phyloP scores from a whole-genome alignment of 2,113 vertebrate species.

The Seriola rivoliana region DNA sequence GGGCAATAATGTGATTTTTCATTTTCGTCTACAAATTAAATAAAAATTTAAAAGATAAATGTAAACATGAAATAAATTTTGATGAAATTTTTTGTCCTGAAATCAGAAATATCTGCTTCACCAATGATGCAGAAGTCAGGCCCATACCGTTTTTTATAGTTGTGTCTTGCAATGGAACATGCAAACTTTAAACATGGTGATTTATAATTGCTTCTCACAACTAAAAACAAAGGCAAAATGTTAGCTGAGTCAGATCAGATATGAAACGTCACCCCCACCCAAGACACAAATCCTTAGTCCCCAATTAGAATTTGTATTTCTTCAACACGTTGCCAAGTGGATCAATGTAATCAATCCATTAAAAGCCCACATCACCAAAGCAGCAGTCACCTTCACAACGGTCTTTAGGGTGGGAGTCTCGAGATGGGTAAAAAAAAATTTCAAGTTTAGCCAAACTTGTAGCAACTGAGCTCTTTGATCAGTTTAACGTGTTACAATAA shows the following conservation, averaged over 20 bases:
- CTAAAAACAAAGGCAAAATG: not conserved
- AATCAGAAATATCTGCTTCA: not conserved
- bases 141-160: not conserved
- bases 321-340: not conserved
- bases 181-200: not conserved
- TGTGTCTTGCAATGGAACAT: not conserved
- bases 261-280: not conserved
- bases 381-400: not conserved
- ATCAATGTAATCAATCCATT: not conserved
- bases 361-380: not conserved
- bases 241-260: not conserved
- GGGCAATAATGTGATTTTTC: not conserved
- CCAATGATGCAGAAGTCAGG: not conserved
- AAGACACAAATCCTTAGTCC: not conserved
- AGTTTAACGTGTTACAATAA: slow-evolving; percentile 5
- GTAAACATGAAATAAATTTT: accelerated
- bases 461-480: slow-evolving; percentile 3
- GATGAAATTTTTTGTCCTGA: too few relatives aligned
- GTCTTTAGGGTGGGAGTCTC: not conserved
- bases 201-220: not conserved
- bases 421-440: not conserved
- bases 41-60: not conserved
- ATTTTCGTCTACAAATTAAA: not conserved
- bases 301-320: not conserved
- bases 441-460: slow-evolving; percentile 8